phyloP scores from a whole-genome alignment of 1,140 invertebrate species.

The Lerema accius region DNA sequence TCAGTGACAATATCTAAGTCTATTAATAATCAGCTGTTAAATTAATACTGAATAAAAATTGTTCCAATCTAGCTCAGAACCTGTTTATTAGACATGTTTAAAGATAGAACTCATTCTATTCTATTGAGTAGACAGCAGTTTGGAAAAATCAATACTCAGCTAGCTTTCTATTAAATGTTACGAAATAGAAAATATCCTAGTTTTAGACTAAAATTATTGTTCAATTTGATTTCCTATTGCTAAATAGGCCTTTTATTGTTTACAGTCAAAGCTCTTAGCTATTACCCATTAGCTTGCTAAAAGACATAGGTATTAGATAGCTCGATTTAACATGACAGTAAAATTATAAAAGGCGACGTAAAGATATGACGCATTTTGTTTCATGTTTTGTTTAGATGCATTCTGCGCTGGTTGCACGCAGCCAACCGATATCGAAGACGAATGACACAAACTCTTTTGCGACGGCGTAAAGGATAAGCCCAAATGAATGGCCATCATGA shows the following conservation, averaged over 20 bases:
- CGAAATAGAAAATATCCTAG: conserved; percentile 40
- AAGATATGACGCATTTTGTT: conserved; percentile 57
- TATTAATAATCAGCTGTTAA: background rate
- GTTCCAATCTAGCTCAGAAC: background rate
- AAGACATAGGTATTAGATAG: background rate
- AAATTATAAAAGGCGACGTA: conserved; percentile 31
- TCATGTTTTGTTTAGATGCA: conserved; percentile 72
- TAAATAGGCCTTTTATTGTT: background rate
- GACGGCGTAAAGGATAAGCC: conserved; percentile 82
- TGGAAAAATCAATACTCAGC: conserved; percentile 75
- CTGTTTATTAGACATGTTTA: background rate
- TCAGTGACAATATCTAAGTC: background rate
- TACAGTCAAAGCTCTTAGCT: background rate
- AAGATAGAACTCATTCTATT: conserved; percentile 6
- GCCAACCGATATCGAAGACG: conserved; percentile 69
- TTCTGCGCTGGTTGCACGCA: conserved; percentile 57
- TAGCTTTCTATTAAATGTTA: conserved; percentile 50
- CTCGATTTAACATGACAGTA: background rate
- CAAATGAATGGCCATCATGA: conserved; percentile 83
- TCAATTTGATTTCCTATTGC: background rate
- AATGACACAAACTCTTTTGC: conserved; percentile 80
- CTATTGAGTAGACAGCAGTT: conserved; percentile 59
- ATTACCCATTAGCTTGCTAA: background rate
- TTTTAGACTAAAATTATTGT: background rate
- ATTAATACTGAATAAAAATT: background rate